Conservation (phyloP, 1,140 invertebrate species). For the Drosophila bocqueti region DNA sequence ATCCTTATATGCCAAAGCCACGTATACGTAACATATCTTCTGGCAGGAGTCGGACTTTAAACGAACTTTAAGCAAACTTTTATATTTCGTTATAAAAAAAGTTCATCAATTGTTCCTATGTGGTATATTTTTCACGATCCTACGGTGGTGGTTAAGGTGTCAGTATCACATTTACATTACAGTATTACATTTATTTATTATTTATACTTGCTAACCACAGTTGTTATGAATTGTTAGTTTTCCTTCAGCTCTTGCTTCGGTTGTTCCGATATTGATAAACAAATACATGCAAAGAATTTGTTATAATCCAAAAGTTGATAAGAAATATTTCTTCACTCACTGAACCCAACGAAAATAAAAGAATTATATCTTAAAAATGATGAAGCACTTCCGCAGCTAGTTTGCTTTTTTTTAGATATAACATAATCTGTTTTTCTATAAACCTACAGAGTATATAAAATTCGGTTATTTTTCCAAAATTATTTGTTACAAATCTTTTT, state of each 20-base stretch:
- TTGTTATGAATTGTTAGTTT: no score
- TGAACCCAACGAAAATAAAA: neutral
- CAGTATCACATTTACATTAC: neutral
- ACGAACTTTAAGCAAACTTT: no score
- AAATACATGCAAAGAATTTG: neutral
- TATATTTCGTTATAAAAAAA: no score
- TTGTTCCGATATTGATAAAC: neutral
- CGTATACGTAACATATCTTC: no score
- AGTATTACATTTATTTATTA: neutral
- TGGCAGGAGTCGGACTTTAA: no score
- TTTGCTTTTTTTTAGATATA: neutral
- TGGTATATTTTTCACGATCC: neutral
- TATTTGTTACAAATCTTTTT: neutral
- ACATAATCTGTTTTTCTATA: neutral
- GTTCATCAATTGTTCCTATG: neutral
- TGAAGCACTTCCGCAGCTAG: neutral
- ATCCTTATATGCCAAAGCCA: no score
- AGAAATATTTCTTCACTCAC: neutral
- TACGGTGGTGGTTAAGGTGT: neutral
- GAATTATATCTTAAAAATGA: neutral
- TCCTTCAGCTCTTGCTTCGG: no score
- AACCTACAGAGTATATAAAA: conserved; percentile 9
- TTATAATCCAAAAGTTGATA: conserved; percentile 2
- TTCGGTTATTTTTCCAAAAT: neutral
- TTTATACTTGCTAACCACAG: conserved; percentile 5